A percentile compares a stretch with the other conserved stretches of the same genome.
Evolutionary conservation across 2,797 vertebrate species (phyloP).

Genomic region (Enteromius viviparus): DNA sequence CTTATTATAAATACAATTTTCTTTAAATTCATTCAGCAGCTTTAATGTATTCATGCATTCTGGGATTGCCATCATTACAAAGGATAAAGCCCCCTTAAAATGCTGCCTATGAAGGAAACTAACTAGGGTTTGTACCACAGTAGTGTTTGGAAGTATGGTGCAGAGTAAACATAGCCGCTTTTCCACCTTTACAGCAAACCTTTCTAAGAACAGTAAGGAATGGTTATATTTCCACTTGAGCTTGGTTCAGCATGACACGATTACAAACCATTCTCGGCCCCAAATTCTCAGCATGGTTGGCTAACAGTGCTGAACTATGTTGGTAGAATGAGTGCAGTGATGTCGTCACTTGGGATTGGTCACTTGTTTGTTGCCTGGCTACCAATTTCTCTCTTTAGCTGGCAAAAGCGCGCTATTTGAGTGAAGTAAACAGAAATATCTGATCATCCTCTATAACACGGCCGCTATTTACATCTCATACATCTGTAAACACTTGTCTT

Average conservation of each 20-base stretch:
- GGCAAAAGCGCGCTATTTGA: neutral
- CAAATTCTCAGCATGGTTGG: neutral
- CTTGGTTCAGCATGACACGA: neutral
- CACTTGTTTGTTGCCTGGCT: constrained; percentile 1
- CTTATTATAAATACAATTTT: neutral
- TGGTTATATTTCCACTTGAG: neutral
- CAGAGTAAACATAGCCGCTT: neutral
- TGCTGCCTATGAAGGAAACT: neutral
- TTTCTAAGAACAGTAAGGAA: neutral
- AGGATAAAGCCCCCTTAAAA: neutral
- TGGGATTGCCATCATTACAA: neutral
- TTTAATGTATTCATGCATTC: neutral
- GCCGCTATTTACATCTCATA: neutral
- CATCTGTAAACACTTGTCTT: neutral
- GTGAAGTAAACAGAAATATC: constrained; percentile 2
- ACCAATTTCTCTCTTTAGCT: neutral
- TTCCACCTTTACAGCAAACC: neutral
- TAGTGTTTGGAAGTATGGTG: neutral
- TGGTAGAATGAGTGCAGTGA: neutral
- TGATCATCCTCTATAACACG: neutral
- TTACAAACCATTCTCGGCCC: neutral
- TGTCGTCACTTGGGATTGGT: neutral
- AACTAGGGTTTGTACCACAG: neutral
- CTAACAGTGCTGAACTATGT: neutral
- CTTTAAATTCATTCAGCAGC: neutral